Evolutionary conservation across 2,888 invertebrate species (phyloP).

Genomic region (Napeogenes inachia): DNA sequence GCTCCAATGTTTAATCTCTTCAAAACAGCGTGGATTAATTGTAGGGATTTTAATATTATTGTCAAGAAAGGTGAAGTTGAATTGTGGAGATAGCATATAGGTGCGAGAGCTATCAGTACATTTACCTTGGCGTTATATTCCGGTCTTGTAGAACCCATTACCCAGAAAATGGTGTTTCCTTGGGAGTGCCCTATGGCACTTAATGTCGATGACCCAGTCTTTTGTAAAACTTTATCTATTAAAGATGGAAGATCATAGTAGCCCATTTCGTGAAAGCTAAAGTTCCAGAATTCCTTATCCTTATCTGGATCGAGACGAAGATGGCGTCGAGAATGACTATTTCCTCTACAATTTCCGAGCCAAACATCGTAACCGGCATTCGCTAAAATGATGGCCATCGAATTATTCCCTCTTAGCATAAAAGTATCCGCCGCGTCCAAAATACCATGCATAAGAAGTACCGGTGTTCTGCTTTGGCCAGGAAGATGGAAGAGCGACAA

Average conservation of each 20-base stretch:
- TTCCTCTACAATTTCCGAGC: conserved; percentile 74
- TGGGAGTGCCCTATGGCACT: conserved; percentile 82
- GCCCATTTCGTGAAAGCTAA: conserved; percentile 83
- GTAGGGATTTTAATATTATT: conserved; percentile 11
- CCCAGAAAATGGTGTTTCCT: conserved; percentile 76
- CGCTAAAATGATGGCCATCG: conserved; percentile 50
- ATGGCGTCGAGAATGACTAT: conserved; percentile 76
- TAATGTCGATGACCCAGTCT: conserved; percentile 71
- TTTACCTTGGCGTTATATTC: conserved; percentile 75
- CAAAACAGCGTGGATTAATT: conserved; percentile 11
- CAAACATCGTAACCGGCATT: conserved; percentile 70
- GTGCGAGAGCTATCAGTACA: conserved; percentile 68
- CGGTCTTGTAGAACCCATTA: conserved; percentile 63
- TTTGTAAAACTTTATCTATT: conserved; percentile 48
- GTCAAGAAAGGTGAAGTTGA: conserved; percentile 9
- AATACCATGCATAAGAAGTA: conserved; percentile 44
- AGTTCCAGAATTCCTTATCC: conserved; percentile 66
- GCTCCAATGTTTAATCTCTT: conserved; percentile 14
- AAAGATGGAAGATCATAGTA: conserved; percentile 81
- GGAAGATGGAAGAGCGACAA: conserved; percentile 51
- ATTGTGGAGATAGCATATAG: conserved; percentile 51
- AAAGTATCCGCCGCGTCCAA: conserved; percentile 44
- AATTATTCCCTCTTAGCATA: conserved; percentile 42
- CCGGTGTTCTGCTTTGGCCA: conserved; percentile 43
- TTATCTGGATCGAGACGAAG: conserved; percentile 45